Percentiles rank a stretch among this genome's conserved stretches.
These are phyloP conservation scores for Chrysotoxum bicinctum DNA, from an alignment of 2,888 invertebrate species.

Conservation along the genomic window DNA sequence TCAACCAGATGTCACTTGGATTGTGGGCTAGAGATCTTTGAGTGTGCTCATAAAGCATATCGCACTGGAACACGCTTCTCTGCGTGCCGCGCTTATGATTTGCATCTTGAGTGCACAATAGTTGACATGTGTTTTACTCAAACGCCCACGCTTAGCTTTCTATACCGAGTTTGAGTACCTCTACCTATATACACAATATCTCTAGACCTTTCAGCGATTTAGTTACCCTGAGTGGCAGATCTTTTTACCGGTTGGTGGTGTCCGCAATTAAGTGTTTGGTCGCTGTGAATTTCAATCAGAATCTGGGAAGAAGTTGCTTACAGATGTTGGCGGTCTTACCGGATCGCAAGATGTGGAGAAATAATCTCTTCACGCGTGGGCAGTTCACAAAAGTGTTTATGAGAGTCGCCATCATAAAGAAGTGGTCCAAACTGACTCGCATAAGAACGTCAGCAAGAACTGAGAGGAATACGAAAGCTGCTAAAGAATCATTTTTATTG, in stretches of 20 bases:
- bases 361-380: conserved; percentile 58
- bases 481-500: neutral
- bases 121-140: conserved; percentile 58
- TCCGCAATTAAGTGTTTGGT: conserved; percentile 31
- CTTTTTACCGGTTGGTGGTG: conserved; percentile 38
- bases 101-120: conserved; percentile 38
- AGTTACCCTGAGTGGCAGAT: conserved; percentile 53
- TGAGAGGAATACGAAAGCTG: neutral
- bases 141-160: conserved; percentile 67
- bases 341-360: conserved; percentile 18
- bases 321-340: conserved; percentile 3
- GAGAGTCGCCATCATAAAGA: conserved; percentile 4
- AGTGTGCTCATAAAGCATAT: conserved; percentile 51
- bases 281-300: conserved; percentile 45
- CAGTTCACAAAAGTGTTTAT: conserved; percentile 36
- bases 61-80: conserved; percentile 29
- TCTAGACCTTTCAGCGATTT: conserved; percentile 39
- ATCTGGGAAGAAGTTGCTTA: conserved; percentile 27
- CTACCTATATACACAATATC: neutral
- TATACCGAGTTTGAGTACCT: no score
- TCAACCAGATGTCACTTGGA: conserved; percentile 62
- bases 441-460: neutral
- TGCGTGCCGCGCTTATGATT: conserved; percentile 30
- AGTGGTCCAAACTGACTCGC: neutral
- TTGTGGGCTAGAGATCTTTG: conserved; percentile 27